Percentiles rank a stretch among this genome's conserved stretches.
Evolutionary conservation across 2,797 vertebrate genomes (phyloP).

Genomic region (Gallinago solitaria): DNA sequence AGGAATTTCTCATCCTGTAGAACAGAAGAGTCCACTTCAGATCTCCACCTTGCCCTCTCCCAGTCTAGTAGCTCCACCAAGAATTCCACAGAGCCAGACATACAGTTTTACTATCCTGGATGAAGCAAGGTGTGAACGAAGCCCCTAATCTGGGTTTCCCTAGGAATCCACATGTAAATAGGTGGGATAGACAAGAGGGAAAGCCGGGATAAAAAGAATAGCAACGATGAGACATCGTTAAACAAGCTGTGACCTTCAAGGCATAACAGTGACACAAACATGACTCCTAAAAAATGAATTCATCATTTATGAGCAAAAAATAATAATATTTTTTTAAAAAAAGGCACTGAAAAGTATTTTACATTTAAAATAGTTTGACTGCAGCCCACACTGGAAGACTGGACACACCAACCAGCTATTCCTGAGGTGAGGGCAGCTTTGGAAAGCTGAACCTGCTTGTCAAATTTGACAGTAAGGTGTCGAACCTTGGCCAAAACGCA

Average conservation of each 20-base stretch:
- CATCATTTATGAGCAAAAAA: background rate
- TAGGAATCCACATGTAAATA: background rate
- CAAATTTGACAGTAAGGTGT: background rate
- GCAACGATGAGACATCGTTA: background rate
- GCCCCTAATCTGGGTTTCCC: accelerated
- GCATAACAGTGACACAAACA: background rate
- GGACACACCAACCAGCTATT: background rate
- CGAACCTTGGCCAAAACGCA: background rate
- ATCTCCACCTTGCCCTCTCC: background rate
- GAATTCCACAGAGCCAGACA: background rate
- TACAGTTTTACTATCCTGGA: background rate
- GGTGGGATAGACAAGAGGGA: background rate
- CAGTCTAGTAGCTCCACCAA: background rate
- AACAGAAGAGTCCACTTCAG: background rate
- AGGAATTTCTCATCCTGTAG: background rate
- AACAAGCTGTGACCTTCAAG: background rate
- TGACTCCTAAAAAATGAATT: background rate
- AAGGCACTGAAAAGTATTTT: background rate
- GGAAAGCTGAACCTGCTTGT: background rate
- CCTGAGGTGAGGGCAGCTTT: background rate
- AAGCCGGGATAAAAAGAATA: background rate
- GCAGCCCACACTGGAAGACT: background rate
- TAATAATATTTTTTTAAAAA: accelerated
- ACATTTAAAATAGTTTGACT: background rate
- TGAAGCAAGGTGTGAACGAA: background rate